Conservation (phyloP, 1,140 invertebrate species). For the Sinella curviseta region DNA sequence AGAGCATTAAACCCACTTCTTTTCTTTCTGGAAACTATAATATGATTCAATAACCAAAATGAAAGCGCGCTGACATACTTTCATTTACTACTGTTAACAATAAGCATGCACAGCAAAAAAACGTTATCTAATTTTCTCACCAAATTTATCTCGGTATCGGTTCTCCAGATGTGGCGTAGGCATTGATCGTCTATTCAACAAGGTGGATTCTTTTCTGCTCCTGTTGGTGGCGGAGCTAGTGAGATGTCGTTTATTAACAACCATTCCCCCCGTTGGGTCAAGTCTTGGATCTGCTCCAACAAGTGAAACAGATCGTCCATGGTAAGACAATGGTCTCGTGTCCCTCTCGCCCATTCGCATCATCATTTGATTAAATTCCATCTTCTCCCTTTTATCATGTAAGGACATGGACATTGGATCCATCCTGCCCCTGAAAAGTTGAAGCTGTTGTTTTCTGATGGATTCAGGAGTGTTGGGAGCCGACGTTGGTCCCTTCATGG, state of each 20-base stretch:
- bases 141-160: conserved; percentile 45
- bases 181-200: conserved; percentile 47
- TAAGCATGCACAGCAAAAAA: conserved; percentile 17
- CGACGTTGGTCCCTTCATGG: conserved; percentile 42
- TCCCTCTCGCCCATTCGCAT: conserved; percentile 41
- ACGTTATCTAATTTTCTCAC: conserved; percentile 23
- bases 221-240: conserved; percentile 30
- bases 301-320: conserved; percentile 40
- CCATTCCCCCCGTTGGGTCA: background rate
- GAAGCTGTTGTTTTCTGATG: conserved; percentile 44
- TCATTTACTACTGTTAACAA: too few species aligned
- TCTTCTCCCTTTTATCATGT: conserved; percentile 46
- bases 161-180: conserved; percentile 46
- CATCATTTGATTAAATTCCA: conserved; percentile 50
- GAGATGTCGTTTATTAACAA: conserved; percentile 45
- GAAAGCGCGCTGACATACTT: too few species aligned
- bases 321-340: conserved; percentile 45
- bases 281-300: conserved; percentile 30
- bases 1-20: conserved; percentile 43
- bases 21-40: conserved; percentile 3
- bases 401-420: conserved; percentile 21
- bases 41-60: background rate
- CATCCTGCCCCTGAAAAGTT: conserved; percentile 30
- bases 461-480: conserved; percentile 48
- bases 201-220: conserved; percentile 39